These are phyloP conservation scores for Drosophila ambigua DNA, from an alignment of 1,140 invertebrate genomes.

Conservation along the genomic window DNA sequence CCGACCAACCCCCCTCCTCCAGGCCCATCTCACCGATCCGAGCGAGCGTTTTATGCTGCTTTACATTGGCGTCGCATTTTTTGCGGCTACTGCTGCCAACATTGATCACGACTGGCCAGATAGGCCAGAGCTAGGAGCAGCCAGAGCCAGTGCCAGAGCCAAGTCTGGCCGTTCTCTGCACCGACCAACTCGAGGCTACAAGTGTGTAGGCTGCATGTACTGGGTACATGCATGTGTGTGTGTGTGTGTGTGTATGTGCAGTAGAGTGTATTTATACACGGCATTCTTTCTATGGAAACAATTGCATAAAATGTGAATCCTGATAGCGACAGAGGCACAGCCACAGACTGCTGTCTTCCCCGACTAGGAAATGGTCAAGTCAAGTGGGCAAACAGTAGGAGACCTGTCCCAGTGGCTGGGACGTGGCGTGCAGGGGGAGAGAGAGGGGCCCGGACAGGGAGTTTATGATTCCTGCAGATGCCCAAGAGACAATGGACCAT, in stretches of 20 bases:
- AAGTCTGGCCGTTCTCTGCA: too few species aligned
- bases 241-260: background rate
- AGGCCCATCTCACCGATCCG: conserved; percentile 31
- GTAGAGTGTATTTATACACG: conserved; percentile 61
- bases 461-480: conserved; percentile 47
- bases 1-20: background rate
- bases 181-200: conserved; percentile 54
- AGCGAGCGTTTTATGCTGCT: conserved; percentile 66
- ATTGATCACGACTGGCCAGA: conserved; percentile 77
- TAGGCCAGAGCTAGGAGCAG: conserved; percentile 38
- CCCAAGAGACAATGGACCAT: conserved; percentile 30
- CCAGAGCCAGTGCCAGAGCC: too few species aligned
- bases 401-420: conserved; percentile 1
- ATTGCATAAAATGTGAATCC: conserved; percentile 81
- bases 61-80: conserved; percentile 80
- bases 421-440: too few species aligned
- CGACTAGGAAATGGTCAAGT: conserved; percentile 39
- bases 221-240: conserved; percentile 5
- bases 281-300: conserved; percentile 81
- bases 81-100: conserved; percentile 52
- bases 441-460: conserved; percentile 16
- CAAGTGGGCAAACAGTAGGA: conserved; percentile 57
- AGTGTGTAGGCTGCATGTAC: conserved; percentile 37
- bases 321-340: conserved; percentile 67
- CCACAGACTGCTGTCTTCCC: conserved; percentile 6